Conservation (phyloP, 2,888 invertebrate genomes). For the Pollenia angustigena region DNA sequence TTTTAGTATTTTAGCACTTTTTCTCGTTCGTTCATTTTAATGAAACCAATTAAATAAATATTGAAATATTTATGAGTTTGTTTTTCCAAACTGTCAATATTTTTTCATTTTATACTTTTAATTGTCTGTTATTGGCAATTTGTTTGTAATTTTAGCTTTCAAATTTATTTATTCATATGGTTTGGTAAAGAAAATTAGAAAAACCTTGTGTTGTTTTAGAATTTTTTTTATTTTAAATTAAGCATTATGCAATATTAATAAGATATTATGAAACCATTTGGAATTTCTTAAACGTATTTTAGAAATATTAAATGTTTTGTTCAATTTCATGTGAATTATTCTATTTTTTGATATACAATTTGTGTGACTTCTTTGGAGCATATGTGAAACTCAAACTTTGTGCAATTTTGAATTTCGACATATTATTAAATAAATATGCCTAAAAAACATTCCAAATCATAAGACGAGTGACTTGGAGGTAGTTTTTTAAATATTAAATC, state of each 20-base stretch:
- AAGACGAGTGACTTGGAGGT: too few relatives aligned
- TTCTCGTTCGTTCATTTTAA: slow-evolving; percentile 63
- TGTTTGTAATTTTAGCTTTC: slow-evolving; percentile 56
- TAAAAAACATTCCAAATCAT: too few relatives aligned
- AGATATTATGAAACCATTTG: slow-evolving; percentile 1
- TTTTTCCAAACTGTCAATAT: slow-evolving; percentile 60
- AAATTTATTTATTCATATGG: slow-evolving; percentile 57
- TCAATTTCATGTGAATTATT: too few relatives aligned
- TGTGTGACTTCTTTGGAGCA: too few relatives aligned
- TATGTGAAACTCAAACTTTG: too few relatives aligned
- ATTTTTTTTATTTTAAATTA: background rate
- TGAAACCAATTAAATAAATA: slow-evolving; percentile 64
- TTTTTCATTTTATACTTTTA: slow-evolving; percentile 52
- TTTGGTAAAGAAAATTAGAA: slow-evolving; percentile 26
- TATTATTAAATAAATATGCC: too few relatives aligned
- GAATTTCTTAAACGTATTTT: background rate
- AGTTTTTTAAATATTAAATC: too few relatives aligned
- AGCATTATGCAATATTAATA: slow-evolving; percentile 16
- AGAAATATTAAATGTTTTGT: background rate
- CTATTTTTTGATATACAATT: too few relatives aligned
- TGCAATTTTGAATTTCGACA: too few relatives aligned
- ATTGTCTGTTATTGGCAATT: slow-evolving; percentile 62
- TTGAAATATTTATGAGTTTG: slow-evolving; percentile 64
- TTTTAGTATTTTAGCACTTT: slow-evolving; percentile 25
- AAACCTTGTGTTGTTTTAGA: slow-evolving; percentile 28